phyloP scores from a whole-genome alignment of 2,113 vertebrate species.

The Passer montanus region DNA sequence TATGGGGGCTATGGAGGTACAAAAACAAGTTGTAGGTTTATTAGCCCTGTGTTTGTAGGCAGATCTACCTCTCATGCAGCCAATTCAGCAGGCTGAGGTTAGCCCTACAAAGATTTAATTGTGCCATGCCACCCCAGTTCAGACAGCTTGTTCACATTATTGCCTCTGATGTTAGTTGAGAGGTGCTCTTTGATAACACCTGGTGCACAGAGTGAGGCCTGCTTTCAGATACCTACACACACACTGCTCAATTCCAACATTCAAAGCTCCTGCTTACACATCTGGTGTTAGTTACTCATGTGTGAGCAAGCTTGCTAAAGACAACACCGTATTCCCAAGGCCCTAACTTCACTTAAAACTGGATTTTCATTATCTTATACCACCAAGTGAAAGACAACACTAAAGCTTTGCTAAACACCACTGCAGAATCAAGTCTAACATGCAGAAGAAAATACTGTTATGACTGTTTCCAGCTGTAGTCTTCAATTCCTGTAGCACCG shows the following conservation, averaged over 20 bases:
- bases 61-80: neutral
- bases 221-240: neutral
- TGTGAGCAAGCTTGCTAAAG: neutral
- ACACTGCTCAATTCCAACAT: neutral
- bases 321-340: neutral
- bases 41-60: neutral
- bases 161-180: slow-evolving; percentile 19
- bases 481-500: neutral
- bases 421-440: neutral
- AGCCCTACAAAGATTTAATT: slow-evolving; percentile 32
- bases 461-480: neutral
- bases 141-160: slow-evolving; percentile 35
- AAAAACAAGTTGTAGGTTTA: neutral
- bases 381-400: neutral
- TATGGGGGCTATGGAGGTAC: neutral
- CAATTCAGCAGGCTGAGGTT: slow-evolving; percentile 9
- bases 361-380: neutral
- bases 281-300: neutral
- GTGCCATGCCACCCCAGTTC: neutral
- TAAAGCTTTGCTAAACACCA: neutral
- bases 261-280: neutral
- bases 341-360: neutral
- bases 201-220: neutral
- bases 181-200: slow-evolving; percentile 26
- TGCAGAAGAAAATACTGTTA: neutral